Evolutionary conservation across 2,113 vertebrate species (phyloP).

Genomic region (Neolamprologus fasciatus): DNA sequence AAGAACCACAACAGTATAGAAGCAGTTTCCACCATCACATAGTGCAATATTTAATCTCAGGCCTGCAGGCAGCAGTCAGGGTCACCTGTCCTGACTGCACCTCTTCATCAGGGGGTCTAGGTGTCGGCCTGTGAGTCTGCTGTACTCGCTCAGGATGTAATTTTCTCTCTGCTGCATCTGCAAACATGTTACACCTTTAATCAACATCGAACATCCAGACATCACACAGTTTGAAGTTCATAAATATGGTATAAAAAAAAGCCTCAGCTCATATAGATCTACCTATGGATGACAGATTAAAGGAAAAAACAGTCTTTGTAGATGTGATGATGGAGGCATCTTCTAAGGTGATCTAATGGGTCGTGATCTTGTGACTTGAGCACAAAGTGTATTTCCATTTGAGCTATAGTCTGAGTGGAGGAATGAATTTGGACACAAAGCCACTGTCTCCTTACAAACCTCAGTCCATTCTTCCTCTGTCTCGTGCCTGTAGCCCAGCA

Average conservation of each 20-base stretch:
- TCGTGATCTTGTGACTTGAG: neutral
- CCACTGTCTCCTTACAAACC: slow-evolving; percentile 56
- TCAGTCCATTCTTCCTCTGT: slow-evolving; percentile 77
- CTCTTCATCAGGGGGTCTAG: slow-evolving; percentile 76
- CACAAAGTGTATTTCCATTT: neutral
- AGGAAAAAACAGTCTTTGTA: neutral
- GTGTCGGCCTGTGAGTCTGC: slow-evolving; percentile 62
- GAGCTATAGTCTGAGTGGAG: neutral
- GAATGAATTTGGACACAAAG: neutral
- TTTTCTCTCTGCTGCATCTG: slow-evolving; percentile 86
- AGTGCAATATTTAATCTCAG: neutral
- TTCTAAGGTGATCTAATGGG: neutral
- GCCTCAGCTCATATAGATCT: neutral
- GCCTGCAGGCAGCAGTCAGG: neutral
- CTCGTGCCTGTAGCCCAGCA: slow-evolving; percentile 84
- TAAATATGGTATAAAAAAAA: neutral
- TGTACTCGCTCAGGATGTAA: slow-evolving; percentile 78
- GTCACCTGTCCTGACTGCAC: slow-evolving; percentile 38
- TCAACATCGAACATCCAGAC: no score
- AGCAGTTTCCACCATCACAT: neutral
- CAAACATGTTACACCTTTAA: neutral
- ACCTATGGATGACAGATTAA: neutral
- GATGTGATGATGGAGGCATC: neutral
- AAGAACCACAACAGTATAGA: neutral
- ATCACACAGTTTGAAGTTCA: neutral